These are phyloP conservation scores for Macheiramphus alcinus DNA, from an alignment of 2,113 vertebrate genomes.

Conservation along the genomic window DNA sequence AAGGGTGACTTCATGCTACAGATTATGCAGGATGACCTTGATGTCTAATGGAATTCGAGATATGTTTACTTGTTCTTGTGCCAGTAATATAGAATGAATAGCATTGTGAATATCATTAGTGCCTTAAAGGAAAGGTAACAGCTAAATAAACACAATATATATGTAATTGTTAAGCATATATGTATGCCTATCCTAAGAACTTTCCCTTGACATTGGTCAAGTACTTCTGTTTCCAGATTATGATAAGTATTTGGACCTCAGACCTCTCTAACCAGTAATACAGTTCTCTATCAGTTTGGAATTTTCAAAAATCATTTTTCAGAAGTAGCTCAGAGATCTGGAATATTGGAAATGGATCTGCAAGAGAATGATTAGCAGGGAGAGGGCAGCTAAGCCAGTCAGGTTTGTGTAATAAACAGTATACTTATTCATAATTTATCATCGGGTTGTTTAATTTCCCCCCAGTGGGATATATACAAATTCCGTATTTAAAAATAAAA, in stretches of 20 bases:
- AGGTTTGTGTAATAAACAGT: not conserved
- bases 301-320: not conserved
- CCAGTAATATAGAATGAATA: not conserved
- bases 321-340: not conserved
- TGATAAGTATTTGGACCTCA: not conserved
- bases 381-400: not conserved
- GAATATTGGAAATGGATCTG: not conserved
- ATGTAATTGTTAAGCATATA: not conserved
- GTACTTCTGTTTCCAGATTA: not conserved
- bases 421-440: not conserved
- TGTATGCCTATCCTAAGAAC: not conserved
- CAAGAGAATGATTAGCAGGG: not conserved
- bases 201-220: not conserved
- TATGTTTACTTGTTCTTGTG: not conserved
- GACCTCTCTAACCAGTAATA: not conserved
- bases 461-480: not conserved
- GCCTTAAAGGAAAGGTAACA: not conserved
- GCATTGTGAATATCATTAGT: not conserved
- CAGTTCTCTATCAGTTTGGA: not conserved
- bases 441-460: not conserved
- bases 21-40: slow-evolving; percentile 1
- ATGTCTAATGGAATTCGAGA: not conserved
- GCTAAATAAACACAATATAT: not conserved
- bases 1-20: slow-evolving; percentile 25
- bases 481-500: not conserved